Evolutionary conservation across 2,888 invertebrate species (phyloP), one percentile per base, ranked within the genome.

Genomic region (Andrena hattorfiana): DNA sequence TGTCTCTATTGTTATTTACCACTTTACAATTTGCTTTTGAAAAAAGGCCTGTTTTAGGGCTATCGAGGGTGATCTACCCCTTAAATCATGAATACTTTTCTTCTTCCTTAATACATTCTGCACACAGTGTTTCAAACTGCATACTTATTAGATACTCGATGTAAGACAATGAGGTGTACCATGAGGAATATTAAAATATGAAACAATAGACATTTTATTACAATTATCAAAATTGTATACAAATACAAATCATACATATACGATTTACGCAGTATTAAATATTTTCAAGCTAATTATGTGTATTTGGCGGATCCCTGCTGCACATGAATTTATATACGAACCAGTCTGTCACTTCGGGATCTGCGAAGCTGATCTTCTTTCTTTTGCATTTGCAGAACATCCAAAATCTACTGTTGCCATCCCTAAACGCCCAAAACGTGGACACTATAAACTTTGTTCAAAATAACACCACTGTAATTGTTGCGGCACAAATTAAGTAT

Each of bases 331-430:
- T 81, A 60, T 91, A 91, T 71, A 86, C 79, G 70, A 86, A 89
- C 74, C 83, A 86, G 30, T 88, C 84, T 10, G 90, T 83, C 26
- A 92, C 89, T 76, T 89, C 90, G 0, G 92, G 92, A 85, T 90
- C 85, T 64, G 80, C 76, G 62, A 92, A 92, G 7, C 74, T 75
- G n/a, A 92, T 88, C 56, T 78, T 90, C 77, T 71, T 86, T 6
- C 42, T 51, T 23, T 67, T 73, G 16, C 26, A 48, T 16, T 73
- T 78, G 51, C 48, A 63, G 8, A 42, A 5, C 20, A 26, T 71
- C 84, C 20, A 64, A 13, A 35, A 8, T 42, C 32, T 63, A 4
- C 8, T 20, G 1, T 42, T 49, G 23, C 16, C 23, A 20, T 64
- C 51, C 32, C 82, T 82, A 64, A 48, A 68, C 4, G 20, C 13